A percentile compares a stretch with the other conserved stretches of the same genome.
phyloP scores from a whole-genome alignment of 2,113 vertebrate genomes.

The Corythaeola cristata region DNA sequence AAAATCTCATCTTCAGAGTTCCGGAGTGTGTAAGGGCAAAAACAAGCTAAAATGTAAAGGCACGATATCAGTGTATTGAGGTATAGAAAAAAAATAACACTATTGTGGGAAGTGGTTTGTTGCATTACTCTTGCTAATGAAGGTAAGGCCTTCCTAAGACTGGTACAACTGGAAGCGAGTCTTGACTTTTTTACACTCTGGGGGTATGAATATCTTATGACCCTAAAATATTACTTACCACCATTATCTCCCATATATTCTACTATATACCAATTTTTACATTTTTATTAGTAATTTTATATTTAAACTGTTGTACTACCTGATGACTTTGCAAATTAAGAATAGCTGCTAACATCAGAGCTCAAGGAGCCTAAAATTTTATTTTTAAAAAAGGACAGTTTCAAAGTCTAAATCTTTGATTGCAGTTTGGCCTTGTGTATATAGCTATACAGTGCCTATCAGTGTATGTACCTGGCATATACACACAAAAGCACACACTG shows the following conservation, averaged over 20 bases:
- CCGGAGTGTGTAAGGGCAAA: constrained; percentile 20
- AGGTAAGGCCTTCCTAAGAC: background rate
- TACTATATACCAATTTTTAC: constrained; percentile 53
- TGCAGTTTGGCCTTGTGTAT: constrained; percentile 25
- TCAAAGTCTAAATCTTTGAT: background rate
- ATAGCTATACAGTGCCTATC: constrained; percentile 21
- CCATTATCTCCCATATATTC: background rate
- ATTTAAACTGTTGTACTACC: constrained; percentile 53
- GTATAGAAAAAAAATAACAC: background rate
- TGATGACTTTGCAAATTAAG: constrained; percentile 39
- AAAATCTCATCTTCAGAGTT: constrained; percentile 46
- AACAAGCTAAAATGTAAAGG: constrained; percentile 50
- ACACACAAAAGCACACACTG: constrained; percentile 21
- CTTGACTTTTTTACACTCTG: background rate
- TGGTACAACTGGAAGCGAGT: background rate
- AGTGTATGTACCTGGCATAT: background rate
- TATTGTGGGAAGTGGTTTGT: background rate
- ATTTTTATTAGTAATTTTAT: constrained; percentile 68
- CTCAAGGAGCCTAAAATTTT: constrained; percentile 37
- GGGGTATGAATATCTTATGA: background rate
- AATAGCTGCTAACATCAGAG: constrained; percentile 39
- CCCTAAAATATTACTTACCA: background rate
- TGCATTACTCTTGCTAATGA: constrained; percentile 8
- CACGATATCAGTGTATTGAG: background rate
- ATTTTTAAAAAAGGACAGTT: constrained; percentile 29